Conservation (phyloP, 2,797 vertebrate species). For the Lepus oiostolus region DNA sequence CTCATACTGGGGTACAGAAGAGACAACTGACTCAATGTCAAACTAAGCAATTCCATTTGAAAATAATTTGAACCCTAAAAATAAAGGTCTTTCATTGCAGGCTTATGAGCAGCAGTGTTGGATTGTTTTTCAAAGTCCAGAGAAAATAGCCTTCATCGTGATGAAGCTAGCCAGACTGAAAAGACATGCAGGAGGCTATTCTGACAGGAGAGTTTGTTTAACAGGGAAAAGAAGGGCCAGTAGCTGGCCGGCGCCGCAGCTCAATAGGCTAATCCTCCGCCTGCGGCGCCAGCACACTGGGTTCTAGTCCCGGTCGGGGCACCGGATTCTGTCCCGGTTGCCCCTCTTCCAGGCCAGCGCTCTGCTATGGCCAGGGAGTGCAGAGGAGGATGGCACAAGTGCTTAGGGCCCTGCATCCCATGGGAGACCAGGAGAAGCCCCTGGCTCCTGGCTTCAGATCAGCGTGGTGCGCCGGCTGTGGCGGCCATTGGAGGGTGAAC, state of each 20-base stretch:
- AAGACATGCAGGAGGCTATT: neutral
- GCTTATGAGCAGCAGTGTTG: neutral
- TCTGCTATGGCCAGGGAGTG: no score
- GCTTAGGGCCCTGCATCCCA: no score
- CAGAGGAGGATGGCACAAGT: no score
- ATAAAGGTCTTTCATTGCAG: slow-evolving; percentile 4
- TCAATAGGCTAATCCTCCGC: no score
- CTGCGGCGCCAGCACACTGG: no score
- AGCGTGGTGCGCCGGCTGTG: no score
- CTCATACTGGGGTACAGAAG: neutral
- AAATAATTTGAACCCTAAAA: slow-evolving; percentile 36
- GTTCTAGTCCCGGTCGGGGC: no score
- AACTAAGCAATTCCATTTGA: slow-evolving; percentile 1
- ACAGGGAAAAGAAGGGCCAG: neutral
- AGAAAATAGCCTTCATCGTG: neutral
- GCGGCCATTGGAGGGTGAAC: no score
- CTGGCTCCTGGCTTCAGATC: no score
- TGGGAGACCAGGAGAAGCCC: no score
- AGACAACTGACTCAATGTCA: neutral
- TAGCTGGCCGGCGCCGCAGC: neutral
- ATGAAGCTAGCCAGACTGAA: neutral
- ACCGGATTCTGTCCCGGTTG: no score
- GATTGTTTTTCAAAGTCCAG: neutral
- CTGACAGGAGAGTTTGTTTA: neutral
- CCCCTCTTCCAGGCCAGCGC: no score